Evolutionary conservation across 2,888 invertebrate species (phyloP).

Genomic region (Lasioglossum pauxillum): DNA sequence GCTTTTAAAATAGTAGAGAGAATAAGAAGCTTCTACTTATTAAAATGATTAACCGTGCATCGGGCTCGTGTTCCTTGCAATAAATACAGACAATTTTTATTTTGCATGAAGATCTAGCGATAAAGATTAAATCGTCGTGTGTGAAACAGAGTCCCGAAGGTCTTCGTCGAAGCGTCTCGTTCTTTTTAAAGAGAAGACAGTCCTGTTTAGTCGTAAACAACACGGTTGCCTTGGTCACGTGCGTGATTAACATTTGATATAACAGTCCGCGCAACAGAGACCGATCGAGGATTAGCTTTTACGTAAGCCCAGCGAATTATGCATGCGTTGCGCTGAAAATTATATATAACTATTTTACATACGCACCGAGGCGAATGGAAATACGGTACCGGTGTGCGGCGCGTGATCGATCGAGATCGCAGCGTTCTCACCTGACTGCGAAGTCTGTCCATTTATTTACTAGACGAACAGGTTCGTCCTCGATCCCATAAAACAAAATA

Average conservation of each 20-base stretch:
- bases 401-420: constrained; percentile 16
- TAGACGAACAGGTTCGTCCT: not conserved
- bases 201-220: constrained; percentile 26
- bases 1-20: too few relatives aligned
- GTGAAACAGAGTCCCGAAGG: not conserved
- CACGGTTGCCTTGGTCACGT: not conserved
- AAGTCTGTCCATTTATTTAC: not conserved
- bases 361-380: constrained; percentile 31
- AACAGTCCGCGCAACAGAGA: constrained; percentile 12
- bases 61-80: too few relatives aligned
- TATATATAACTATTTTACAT: constrained; percentile 45
- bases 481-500: not conserved
- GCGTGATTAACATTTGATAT: constrained; percentile 33
- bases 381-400: not conserved
- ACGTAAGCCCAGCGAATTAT: constrained; percentile 44
- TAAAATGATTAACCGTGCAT: not conserved
- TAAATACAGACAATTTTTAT: not conserved
- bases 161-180: not conserved
- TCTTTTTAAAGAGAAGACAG: not conserved
- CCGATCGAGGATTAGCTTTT: constrained; percentile 38
- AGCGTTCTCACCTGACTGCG: not conserved
- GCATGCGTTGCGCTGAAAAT: constrained; percentile 40
- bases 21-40: too few relatives aligned
- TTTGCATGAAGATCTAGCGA: not conserved
- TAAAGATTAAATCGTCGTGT: not conserved